Evolutionary conservation across 2,113 vertebrate species (phyloP).

Genomic region (Benitochromis conjunctus): DNA sequence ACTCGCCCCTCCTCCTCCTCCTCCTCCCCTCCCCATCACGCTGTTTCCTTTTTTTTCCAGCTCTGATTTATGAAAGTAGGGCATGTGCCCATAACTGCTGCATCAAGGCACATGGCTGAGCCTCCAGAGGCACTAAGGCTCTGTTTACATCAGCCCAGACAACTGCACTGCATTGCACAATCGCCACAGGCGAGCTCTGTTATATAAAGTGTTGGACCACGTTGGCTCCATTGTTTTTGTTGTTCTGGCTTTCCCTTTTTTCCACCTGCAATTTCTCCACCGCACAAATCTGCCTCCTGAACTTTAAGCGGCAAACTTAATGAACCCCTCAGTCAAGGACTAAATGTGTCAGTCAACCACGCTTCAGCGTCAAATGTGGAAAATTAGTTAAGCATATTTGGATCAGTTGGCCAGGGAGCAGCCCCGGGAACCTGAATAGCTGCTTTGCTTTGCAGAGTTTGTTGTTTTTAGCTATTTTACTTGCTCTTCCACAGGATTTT

Average conservation of each 20-base stretch:
- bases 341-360: not conserved
- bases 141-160: slow-evolving; percentile 75
- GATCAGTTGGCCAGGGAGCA: slow-evolving; percentile 4
- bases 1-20: slow-evolving; percentile 2
- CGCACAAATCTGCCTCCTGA: not conserved
- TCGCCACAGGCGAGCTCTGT: slow-evolving; percentile 60
- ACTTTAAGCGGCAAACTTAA: not conserved
- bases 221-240: slow-evolving; percentile 43
- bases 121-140: slow-evolving; percentile 63
- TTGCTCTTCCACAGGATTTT: slow-evolving; percentile 3
- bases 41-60: slow-evolving; percentile 59
- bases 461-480: slow-evolving; percentile 32
- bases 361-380: not conserved
- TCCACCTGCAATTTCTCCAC: slow-evolving; percentile 18
- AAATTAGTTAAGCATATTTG: slow-evolving; percentile 22
- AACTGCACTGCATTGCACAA: slow-evolving; percentile 68
- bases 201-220: slow-evolving; percentile 66
- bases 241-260: slow-evolving; percentile 5
- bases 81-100: slow-evolving; percentile 81
- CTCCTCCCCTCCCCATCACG: slow-evolving; percentile 21
- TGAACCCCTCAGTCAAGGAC: not conserved
- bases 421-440: slow-evolving; percentile 23
- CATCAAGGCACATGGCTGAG: slow-evolving; percentile 74
- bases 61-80: slow-evolving; percentile 78
- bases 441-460: slow-evolving; percentile 4